Conservation (phyloP, 2,797 vertebrate genomes). For the Schizopygopsis pylzovi region DNA sequence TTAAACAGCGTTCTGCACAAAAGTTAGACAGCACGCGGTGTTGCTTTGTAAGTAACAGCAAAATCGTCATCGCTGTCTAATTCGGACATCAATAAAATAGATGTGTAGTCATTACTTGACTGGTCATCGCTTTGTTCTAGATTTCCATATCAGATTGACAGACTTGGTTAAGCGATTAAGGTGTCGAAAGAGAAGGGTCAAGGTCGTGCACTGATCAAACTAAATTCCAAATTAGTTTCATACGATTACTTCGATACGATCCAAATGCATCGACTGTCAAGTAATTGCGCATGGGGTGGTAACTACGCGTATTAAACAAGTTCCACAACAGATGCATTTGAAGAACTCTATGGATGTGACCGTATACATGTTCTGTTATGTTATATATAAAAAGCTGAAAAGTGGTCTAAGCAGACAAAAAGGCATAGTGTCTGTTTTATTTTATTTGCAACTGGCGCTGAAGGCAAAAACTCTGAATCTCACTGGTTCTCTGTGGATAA, state of each 20-base stretch:
- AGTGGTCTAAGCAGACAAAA: neutral
- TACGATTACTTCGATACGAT: neutral
- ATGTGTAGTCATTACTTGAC: neutral
- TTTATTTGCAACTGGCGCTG: neutral
- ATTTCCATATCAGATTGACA: neutral
- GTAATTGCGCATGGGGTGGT: neutral
- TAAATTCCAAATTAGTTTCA: neutral
- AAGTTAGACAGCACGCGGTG: neutral
- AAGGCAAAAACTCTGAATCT: neutral
- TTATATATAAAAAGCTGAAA: neutral
- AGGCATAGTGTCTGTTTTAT: neutral
- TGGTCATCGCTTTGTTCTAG: neutral
- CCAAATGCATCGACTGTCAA: neutral
- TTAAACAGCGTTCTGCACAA: neutral
- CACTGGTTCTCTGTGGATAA: neutral
- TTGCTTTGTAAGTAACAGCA: neutral
- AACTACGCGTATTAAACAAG: neutral
- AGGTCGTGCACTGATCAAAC: neutral
- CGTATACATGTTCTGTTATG: neutral
- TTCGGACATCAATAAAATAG: neutral
- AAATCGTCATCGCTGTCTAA: neutral
- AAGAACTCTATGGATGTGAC: neutral
- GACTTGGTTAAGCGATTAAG: neutral
- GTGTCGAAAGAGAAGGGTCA: neutral
- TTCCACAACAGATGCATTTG: neutral